phyloP scores from a whole-genome alignment of 2,888 invertebrate species.

The Drosophila flavopinicola region DNA sequence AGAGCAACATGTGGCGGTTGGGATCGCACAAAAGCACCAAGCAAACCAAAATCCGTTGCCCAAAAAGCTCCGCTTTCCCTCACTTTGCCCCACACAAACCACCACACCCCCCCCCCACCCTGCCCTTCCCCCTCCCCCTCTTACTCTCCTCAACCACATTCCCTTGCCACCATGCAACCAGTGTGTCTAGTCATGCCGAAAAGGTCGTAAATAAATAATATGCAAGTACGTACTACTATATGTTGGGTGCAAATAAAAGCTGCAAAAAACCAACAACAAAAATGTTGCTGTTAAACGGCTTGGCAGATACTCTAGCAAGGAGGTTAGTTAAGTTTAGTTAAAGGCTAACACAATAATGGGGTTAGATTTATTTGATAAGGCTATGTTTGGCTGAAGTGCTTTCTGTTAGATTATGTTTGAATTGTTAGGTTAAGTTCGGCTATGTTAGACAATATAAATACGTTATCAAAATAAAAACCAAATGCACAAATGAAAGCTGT shows the following conservation, averaged over 20 bases:
- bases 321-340: too few relatives aligned
- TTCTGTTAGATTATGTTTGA: neutral
- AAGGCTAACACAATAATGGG: neutral
- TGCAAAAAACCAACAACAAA: conserved; percentile 7
- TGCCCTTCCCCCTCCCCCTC: neutral
- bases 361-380: neutral
- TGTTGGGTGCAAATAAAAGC: conserved; percentile 15
- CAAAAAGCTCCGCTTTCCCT: conserved; percentile 7
- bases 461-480: too few relatives aligned
- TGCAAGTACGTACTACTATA: conserved; percentile 22
- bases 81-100: neutral
- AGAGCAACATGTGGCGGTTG: conserved; percentile 48
- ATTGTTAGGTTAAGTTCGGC: neutral
- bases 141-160: too few relatives aligned
- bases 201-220: conserved; percentile 53
- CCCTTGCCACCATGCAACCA: too few relatives aligned
- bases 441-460: too few relatives aligned
- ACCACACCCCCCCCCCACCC: neutral
- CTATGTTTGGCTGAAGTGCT: too few relatives aligned
- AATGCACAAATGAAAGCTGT: too few relatives aligned
- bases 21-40: conserved; percentile 33
- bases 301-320: conserved; percentile 2
- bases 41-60: conserved; percentile 34
- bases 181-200: conserved; percentile 49
- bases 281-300: neutral